These are phyloP conservation scores for Papilio aristodemus DNA, from an alignment of 1,140 invertebrate species.

Conservation along the genomic window DNA sequence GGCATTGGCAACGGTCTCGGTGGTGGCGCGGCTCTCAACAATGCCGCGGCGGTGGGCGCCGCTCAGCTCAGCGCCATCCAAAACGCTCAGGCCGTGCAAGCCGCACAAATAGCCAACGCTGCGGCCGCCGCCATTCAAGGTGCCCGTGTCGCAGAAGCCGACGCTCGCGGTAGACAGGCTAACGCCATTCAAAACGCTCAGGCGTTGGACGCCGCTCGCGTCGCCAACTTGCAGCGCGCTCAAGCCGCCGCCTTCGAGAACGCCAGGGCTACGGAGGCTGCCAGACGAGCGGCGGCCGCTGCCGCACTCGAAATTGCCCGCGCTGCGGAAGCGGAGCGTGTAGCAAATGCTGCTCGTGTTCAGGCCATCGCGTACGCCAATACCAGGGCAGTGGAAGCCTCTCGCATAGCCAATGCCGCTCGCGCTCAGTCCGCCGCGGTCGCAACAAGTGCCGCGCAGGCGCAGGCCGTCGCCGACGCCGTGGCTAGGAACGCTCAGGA, in stretches of 20 bases:
- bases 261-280: constrained; percentile 64
- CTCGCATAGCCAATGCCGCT: constrained; percentile 67
- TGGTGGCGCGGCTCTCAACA: constrained; percentile 59
- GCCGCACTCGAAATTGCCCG: constrained; percentile 58
- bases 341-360: constrained; percentile 66
- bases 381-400: constrained; percentile 64
- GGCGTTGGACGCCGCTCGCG: constrained; percentile 63
- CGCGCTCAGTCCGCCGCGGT: constrained; percentile 66
- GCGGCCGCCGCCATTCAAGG: constrained; percentile 69
- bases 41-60: constrained; percentile 63
- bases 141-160: constrained; percentile 62
- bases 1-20: constrained; percentile 44
- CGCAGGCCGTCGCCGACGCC: constrained; percentile 65
- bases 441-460: constrained; percentile 62
- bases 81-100: constrained; percentile 71
- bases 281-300: constrained; percentile 61
- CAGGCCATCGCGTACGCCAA: constrained; percentile 70
- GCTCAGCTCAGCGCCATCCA: constrained; percentile 72
- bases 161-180: constrained; percentile 61
- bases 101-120: constrained; percentile 65
- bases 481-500: constrained; percentile 61
- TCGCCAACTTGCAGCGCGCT: constrained; percentile 68
- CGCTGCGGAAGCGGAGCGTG: constrained; percentile 63
- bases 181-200: constrained; percentile 69
- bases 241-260: constrained; percentile 69